These are phyloP conservation scores for Asteroscopus sphinx DNA, from an alignment of 2,888 invertebrate species.

Conservation along the genomic window DNA sequence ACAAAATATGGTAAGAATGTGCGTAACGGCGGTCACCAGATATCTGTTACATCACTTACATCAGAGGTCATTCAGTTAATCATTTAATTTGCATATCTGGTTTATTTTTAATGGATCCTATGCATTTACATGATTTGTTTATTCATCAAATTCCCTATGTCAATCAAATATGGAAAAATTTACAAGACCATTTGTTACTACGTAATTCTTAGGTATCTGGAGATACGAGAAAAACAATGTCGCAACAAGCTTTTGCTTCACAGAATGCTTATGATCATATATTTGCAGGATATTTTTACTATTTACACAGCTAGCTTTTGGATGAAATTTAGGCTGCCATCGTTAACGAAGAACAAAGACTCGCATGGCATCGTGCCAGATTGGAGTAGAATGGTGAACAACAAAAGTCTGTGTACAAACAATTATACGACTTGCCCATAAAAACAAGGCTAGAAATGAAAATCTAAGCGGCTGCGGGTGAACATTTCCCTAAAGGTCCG, in stretches of 20 bases:
- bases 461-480: too few relatives aligned
- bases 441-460: neutral
- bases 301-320: constrained; percentile 3
- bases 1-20: constrained; percentile 23
- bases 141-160: constrained; percentile 11
- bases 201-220: neutral
- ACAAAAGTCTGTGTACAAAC: constrained; percentile 1
- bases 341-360: constrained; percentile 20
- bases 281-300: neutral
- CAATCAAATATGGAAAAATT: neutral
- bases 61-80: constrained; percentile 26
- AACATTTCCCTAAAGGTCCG: too few relatives aligned
- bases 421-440: constrained; percentile 14
- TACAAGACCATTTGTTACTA: too few relatives aligned
- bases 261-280: constrained; percentile 1
- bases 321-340: constrained; percentile 14
- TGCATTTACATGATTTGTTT: constrained; percentile 1
- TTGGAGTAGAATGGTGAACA: constrained; percentile 4
- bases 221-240: constrained; percentile 2
- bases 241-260: neutral
- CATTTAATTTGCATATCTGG: constrained; percentile 7
- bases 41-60: constrained; percentile 30
- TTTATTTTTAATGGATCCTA: constrained; percentile 13
- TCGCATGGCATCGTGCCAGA: constrained; percentile 41
- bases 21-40: constrained; percentile 6